Evolutionary conservation across 2,113 vertebrate species (phyloP), one percentile per base, ranked within the genome.

Genomic region (Pipa parva): DNA sequence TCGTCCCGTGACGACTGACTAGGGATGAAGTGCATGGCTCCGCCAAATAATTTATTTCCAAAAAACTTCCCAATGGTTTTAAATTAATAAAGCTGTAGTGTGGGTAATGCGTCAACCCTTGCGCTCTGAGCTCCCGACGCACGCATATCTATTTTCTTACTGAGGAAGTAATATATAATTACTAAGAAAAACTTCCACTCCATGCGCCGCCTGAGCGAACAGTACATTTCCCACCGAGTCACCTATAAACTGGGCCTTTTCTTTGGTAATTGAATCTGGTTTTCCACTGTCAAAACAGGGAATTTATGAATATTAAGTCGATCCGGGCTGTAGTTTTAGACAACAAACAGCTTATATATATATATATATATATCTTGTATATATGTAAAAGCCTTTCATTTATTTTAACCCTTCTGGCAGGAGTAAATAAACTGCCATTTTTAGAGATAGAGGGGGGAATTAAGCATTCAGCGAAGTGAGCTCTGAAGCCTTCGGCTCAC

Each of bases 271-370:
- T 85, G 82, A 83, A 85, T 81, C 77, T 75, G 78, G 78, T 73
- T 75, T 79, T 78, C 76, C 78, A 77, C 79, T 83, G 84, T 84
- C 84, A 84, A 79, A 85, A 81, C 75, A 79, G 72, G 79, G 81
- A 83, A 82, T 83, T 83, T 84, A 84, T 84, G 81, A 85, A 85
- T 84, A 81, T 79, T 77, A 83, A 84, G 81, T 77, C 73, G 74
- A 75, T 78, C 74, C 73, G 73, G 80, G 80, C 75, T 76, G 28
- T 22, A 10, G 29, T 12, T 17, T 6, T 7, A 46, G 7, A 46
- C 39, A 45, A 46, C 42, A 46, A 20, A 46, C 13, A 17, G 15
- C 42, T n/a, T n/a, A n/a, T n/a, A n/a, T n/a, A n/a, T n/a, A n/a
- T n/a, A n/a, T n/a, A n/a, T n/a, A n/a, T n/a, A n/a, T n/a, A n/a